phyloP scores from a whole-genome alignment of 2,113 vertebrate species.

The Chaetodon auriga region DNA sequence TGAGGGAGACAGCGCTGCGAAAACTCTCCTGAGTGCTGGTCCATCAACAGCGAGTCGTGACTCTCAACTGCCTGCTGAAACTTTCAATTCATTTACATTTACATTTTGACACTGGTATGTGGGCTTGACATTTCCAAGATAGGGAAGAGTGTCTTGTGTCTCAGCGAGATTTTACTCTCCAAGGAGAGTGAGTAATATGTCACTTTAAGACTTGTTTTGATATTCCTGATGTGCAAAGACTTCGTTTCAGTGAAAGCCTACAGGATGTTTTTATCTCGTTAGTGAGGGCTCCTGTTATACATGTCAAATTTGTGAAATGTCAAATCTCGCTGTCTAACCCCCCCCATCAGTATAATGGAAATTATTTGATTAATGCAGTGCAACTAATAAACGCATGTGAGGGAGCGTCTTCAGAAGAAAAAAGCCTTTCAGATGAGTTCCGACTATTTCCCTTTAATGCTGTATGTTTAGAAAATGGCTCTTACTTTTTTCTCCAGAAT shows the following conservation, averaged over 20 bases:
- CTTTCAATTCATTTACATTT: slow-evolving; percentile 61
- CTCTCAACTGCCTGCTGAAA: slow-evolving; percentile 49
- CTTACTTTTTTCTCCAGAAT: slow-evolving; percentile 92
- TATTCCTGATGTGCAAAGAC: slow-evolving; percentile 30
- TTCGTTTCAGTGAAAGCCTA: slow-evolving; percentile 26
- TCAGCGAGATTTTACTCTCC: slow-evolving; percentile 39
- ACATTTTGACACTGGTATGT: slow-evolving; percentile 45
- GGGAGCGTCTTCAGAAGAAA: background rate
- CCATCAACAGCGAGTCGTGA: slow-evolving; percentile 50
- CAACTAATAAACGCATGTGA: background rate
- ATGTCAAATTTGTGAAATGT: slow-evolving; percentile 6
- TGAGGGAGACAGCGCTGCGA: slow-evolving; percentile 10
- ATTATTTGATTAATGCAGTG: background rate
- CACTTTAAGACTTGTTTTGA: slow-evolving; percentile 44
- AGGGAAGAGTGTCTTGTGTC: slow-evolving; percentile 37
- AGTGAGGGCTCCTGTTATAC: slow-evolving; percentile 23
- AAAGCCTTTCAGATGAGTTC: background rate
- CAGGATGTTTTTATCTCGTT: slow-evolving; percentile 26
- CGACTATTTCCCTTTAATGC: background rate
- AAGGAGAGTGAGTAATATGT: slow-evolving; percentile 41
- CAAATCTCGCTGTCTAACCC: background rate
- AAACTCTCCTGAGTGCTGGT: slow-evolving; percentile 53
- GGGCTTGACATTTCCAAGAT: slow-evolving; percentile 63
- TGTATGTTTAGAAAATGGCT: background rate
- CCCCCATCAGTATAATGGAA: background rate